Evolutionary conservation across 2,113 vertebrate species (phyloP).

Genomic region (Gambusia holbrooki): DNA sequence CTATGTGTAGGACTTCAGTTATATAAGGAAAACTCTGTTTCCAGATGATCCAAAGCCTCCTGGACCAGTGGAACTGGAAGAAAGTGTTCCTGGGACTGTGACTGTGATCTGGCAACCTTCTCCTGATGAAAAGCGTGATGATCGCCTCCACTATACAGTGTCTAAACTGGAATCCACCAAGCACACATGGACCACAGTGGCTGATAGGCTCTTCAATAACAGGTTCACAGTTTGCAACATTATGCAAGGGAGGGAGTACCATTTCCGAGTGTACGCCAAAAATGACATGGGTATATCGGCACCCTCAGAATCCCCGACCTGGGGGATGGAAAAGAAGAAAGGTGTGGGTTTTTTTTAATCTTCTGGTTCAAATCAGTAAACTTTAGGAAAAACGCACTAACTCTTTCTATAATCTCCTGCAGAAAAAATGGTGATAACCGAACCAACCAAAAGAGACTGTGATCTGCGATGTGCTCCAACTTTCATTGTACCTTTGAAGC

Average conservation of each 20-base stretch:
- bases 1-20: background rate
- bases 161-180: conserved; percentile 82
- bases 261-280: conserved; percentile 89
- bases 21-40: conserved; percentile 15
- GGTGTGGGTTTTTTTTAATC: conserved; percentile 51
- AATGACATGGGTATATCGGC: conserved; percentile 86
- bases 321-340: conserved; percentile 78
- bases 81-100: conserved; percentile 86
- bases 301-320: conserved; percentile 86
- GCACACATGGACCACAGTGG: conserved; percentile 81
- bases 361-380: background rate
- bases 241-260: conserved; percentile 85
- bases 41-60: conserved; percentile 87
- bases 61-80: conserved; percentile 82
- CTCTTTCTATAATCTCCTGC: background rate
- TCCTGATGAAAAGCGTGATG: conserved; percentile 83
- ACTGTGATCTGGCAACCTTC: conserved; percentile 88
- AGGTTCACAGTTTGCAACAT: conserved; percentile 85
- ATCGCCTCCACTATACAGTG: conserved; percentile 84
- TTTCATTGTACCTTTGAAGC: conserved; percentile 83
- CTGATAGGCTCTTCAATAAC: conserved; percentile 87
- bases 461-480: conserved; percentile 78
- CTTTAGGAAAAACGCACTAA: background rate
- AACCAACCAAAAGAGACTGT: conserved; percentile 63
- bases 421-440: conserved; percentile 75